These are phyloP conservation scores for Hemistola chrysoprasaria DNA, from an alignment of 2,888 invertebrate species.

Conservation along the genomic window DNA sequence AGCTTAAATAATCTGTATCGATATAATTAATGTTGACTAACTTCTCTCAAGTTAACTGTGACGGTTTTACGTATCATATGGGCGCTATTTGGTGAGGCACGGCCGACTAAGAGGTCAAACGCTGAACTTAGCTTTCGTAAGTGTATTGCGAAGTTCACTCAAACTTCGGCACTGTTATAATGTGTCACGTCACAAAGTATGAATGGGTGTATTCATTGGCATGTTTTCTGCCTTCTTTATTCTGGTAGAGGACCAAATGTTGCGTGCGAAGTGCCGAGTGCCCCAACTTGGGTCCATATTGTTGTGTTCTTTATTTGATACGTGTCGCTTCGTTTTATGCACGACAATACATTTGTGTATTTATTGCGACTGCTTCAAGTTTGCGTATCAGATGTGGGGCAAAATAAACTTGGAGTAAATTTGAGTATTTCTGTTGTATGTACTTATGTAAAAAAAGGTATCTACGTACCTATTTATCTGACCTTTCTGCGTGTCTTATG, in stretches of 20 bases:
- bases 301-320: conserved; percentile 40
- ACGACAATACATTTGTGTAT: conserved; percentile 23
- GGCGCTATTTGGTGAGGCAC: conserved; percentile 49
- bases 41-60: too few species aligned
- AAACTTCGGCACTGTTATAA: conserved; percentile 40
- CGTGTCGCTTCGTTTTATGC: conserved; percentile 23
- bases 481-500: too few species aligned
- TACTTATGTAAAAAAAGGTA: neutral
- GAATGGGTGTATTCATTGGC: conserved; percentile 35
- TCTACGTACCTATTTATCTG: neutral
- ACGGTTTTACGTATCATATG: conserved; percentile 43
- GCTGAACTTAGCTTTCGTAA: conserved; percentile 51
- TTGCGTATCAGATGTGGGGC: conserved; percentile 4
- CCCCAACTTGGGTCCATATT: conserved; percentile 37
- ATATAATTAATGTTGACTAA: too few species aligned
- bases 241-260: conserved; percentile 36
- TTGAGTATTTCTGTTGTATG: neutral
- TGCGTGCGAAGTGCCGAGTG: conserved; percentile 29
- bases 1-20: too few species aligned
- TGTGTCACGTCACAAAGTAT: conserved; percentile 36
- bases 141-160: conserved; percentile 59
- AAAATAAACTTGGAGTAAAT: conserved; percentile 1
- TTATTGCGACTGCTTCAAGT: conserved; percentile 16
- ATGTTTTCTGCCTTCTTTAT: conserved; percentile 42
- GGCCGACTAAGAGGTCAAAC: conserved; percentile 54